Evolutionary conservation across 1,140 invertebrate genomes (phyloP), one percentile per base, ranked within the genome.

Genomic region (Orius laevigatus): DNA sequence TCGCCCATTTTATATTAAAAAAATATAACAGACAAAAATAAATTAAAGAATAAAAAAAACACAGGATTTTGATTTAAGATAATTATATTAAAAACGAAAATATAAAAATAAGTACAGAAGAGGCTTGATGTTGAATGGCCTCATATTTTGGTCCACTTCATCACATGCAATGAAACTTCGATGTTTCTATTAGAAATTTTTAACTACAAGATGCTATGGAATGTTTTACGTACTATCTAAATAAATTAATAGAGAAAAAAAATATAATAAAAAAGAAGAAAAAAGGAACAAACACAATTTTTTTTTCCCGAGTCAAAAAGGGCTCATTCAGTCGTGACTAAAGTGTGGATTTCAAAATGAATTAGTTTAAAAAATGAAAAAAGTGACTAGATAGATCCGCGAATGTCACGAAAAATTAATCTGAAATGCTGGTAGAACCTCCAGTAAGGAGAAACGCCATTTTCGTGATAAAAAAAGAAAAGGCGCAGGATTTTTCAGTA

Each of bases 91-190:
- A 38, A 38, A 38, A 38, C n/a, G n/a, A 41, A 45, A 14, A 45
- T 50, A 50, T 40, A 50, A 50, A 50, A 50, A 50, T 50, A 50
- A 50, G 49, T 50, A 50, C 36, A 45, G 36, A 16, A 20, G 42
- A 25, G 25, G 25, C 25, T 25, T 25, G 25, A 25, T 25, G 25
- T 25, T 25, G 25, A 25, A 25, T 25, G 25, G 25, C 25, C 25
- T 25, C 25, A 43, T 53, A 54, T 51, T 51, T 54, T 54, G 53
- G 53, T 54, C 53, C 53, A 48, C 53, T 49, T 48, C 47, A 54
- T 54, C 53, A 54, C 53, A 51, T 54, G 49, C 52, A 25, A 49
- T 51, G 46, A 54, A 54, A 54, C 41, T 54, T 54, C 53, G 53
- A 54, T 54, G 53, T 54, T 50, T 49, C 47, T 49, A 50, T 36